Conservation (phyloP, 2,113 vertebrate species). For the Prietella phreatophila region DNA sequence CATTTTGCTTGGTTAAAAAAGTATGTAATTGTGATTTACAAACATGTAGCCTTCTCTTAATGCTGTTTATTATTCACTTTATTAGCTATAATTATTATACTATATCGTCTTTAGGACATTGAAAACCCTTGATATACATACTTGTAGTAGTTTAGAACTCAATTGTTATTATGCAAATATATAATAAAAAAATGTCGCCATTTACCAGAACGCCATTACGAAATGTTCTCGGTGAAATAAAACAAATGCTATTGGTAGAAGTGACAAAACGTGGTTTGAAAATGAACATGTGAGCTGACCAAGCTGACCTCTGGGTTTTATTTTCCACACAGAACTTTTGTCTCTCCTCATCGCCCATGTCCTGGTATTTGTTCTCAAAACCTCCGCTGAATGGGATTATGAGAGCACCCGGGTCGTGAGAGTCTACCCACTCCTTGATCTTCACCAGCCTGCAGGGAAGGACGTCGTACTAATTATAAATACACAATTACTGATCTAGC, state of each 20-base stretch:
- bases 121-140: neutral
- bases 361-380: conserved; percentile 91
- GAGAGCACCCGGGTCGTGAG: conserved; percentile 90
- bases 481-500: neutral
- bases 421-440: conserved; percentile 99
- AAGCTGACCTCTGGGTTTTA: conserved; percentile 94
- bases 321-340: conserved; percentile 92
- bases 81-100: neutral
- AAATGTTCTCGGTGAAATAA: neutral
- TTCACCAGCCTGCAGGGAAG: conserved; percentile 86
- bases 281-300: neutral
- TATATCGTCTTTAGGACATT: too few species aligned
- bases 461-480: neutral
- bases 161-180: neutral
- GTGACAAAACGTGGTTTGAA: neutral
- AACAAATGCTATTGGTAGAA: too few species aligned
- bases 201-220: neutral
- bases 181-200: neutral
- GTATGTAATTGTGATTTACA: too few species aligned
- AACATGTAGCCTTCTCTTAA: too few species aligned
- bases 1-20: too few species aligned
- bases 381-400: conserved; percentile 97
- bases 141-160: neutral
- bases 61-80: neutral
- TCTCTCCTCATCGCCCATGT: conserved; percentile 94